A percentile compares a stretch with the other conserved stretches of the same genome.
phyloP scores from a whole-genome alignment of 2,888 invertebrate species.

The Deroplatys truncata region DNA sequence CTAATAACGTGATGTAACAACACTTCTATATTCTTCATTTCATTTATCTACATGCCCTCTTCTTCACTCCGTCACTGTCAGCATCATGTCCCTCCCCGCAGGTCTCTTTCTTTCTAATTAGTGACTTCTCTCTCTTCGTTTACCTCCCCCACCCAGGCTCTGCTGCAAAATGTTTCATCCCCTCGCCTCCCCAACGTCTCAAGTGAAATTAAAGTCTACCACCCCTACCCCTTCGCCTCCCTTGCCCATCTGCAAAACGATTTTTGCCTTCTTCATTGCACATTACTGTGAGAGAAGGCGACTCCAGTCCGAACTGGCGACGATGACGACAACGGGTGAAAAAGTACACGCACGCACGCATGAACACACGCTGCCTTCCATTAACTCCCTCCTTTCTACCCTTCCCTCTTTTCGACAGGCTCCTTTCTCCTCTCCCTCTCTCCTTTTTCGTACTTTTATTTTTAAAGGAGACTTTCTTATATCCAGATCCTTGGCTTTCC shows the following conservation, averaged over 20 bases:
- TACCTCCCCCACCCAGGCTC: conserved; percentile 10
- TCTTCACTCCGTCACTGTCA: conserved; percentile 32
- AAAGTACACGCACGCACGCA: conserved; percentile 23
- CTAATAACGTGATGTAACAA: neutral
- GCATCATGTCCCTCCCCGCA: conserved; percentile 22
- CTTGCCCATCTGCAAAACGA: conserved; percentile 33
- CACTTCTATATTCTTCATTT: conserved; percentile 18
- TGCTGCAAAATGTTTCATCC: conserved; percentile 5
- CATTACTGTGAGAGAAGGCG: conserved; percentile 22
- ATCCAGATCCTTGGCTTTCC: neutral
- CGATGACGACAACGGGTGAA: neutral
- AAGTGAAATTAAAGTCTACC: conserved; percentile 38
- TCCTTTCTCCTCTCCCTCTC: neutral
- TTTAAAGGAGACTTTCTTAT: neutral
- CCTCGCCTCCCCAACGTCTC: conserved; percentile 35
- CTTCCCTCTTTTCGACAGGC: neutral
- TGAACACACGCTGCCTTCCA: conserved; percentile 12
- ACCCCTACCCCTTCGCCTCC: conserved; percentile 23
- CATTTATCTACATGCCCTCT: conserved; percentile 14
- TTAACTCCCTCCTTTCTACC: conserved; percentile 15
- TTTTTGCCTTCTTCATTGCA: conserved; percentile 30
- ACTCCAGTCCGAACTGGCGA: neutral
- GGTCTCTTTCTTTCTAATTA: conserved; percentile 32
- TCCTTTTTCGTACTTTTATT: neutral
- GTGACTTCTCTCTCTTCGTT: conserved; percentile 30